A percentile compares a stretch with the other conserved stretches of the same genome.
Conservation (phyloP, 2,888 invertebrate species). For the Chironomus tentans region DNA sequence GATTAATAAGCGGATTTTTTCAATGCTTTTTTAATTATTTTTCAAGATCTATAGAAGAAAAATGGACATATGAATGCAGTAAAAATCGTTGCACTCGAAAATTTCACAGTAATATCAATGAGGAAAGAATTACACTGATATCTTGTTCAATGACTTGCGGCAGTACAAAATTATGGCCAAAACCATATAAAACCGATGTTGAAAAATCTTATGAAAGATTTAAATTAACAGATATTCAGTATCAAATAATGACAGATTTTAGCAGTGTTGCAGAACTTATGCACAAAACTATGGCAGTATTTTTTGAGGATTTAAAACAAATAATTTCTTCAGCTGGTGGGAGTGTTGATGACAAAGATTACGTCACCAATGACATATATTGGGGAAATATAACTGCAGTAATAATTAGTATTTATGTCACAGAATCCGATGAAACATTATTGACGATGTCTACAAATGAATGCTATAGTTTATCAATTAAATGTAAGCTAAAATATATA, state of each 20-base stretch:
- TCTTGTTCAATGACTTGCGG: slow-evolving; percentile 75
- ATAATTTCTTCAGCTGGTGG: background rate
- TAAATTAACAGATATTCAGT: slow-evolving; percentile 36
- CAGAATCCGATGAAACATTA: slow-evolving; percentile 47
- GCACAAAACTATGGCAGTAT: slow-evolving; percentile 37
- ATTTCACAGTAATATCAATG: slow-evolving; percentile 36
- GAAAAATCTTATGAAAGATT: slow-evolving; percentile 54
- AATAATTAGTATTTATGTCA: slow-evolving; percentile 45
- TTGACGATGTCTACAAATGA: slow-evolving; percentile 62
- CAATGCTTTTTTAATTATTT: too few species aligned
- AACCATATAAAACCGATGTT: slow-evolving; percentile 60
- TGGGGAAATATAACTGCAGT: slow-evolving; percentile 28
- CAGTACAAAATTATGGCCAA: slow-evolving; percentile 65
- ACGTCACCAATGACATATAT: background rate
- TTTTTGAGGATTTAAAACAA: slow-evolving; percentile 36
- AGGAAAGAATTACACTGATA: slow-evolving; percentile 50
- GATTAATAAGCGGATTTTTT: too few species aligned
- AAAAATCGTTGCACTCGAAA: slow-evolving; percentile 59
- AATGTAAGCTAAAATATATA: slow-evolving; percentile 36
- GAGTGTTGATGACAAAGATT: background rate
- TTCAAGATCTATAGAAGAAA: slow-evolving; percentile 42
- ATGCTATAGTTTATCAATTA: slow-evolving; percentile 56
- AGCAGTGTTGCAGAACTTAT: slow-evolving; percentile 35
- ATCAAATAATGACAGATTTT: slow-evolving; percentile 36
- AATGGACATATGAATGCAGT: slow-evolving; percentile 71